A percentile compares a stretch with the other conserved stretches of the same genome.
Conservation (phyloP, 2,113 vertebrate species). For the Amphilophus citrinellus region DNA sequence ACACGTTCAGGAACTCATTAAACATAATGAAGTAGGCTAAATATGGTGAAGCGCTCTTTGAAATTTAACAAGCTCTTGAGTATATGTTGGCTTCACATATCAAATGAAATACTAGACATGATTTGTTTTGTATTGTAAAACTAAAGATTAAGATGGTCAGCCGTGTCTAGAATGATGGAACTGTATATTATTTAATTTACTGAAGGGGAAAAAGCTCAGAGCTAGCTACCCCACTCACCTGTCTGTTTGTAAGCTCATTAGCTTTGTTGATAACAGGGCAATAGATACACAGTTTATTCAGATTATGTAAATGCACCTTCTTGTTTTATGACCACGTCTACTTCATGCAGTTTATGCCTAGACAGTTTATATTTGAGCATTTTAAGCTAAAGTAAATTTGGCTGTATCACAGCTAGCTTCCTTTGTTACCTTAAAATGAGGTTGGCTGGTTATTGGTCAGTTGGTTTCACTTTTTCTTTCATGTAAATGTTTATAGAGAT, state of each 20-base stretch:
- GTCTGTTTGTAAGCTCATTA: not conserved
- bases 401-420: not conserved
- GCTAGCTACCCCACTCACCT: not conserved
- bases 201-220: not conserved
- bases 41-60: not conserved
- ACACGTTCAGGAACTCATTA: not conserved
- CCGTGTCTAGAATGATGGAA: not conserved
- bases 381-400: not conserved
- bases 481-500: not conserved
- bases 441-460: not conserved
- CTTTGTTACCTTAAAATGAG: not conserved
- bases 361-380: not conserved
- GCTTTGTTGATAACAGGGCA: not conserved
- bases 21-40: accelerated
- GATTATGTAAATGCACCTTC: not conserved
- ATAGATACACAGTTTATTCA: not conserved
- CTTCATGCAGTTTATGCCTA: not conserved
- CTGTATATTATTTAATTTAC: not conserved
- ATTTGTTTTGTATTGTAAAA: not conserved
- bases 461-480: not conserved
- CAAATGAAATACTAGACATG: not conserved
- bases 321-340: not conserved
- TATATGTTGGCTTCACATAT: not conserved
- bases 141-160: not conserved
- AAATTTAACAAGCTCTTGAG: not conserved